A percentile compares a stretch with the other conserved stretches of the same genome.
Conservation (phyloP, 2,797 vertebrate genomes). For the Manis javanica region DNA sequence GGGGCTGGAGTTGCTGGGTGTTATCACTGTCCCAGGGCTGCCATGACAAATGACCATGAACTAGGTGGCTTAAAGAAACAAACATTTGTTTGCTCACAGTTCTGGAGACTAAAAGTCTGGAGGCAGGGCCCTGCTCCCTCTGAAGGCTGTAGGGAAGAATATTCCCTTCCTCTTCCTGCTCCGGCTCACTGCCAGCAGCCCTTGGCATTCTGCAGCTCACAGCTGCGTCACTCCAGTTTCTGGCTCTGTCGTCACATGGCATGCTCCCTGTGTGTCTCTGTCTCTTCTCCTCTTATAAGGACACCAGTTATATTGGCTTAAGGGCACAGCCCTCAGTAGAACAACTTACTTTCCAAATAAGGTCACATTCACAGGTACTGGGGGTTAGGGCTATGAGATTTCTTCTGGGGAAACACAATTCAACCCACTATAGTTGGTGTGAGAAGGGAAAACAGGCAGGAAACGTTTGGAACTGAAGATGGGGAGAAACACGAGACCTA, state of each 20-base stretch:
- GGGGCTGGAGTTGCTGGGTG: not conserved
- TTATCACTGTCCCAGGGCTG: not conserved
- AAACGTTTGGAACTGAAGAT: not conserved
- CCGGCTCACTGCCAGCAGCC: not conserved
- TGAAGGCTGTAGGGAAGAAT: not conserved
- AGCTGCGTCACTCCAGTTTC: not conserved
- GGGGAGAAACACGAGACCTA: not conserved
- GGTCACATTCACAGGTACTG: not conserved
- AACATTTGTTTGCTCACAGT: not conserved
- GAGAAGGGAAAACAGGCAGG: conserved; percentile 7
- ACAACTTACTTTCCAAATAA: not conserved
- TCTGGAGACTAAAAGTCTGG: not conserved
- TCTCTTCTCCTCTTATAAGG: not conserved
- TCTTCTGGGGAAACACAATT: not conserved
- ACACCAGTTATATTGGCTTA: not conserved
- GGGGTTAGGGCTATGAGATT: not conserved
- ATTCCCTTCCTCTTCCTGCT: not conserved
- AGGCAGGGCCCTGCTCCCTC: not conserved
- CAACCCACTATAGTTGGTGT: not conserved
- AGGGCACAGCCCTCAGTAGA: not conserved
- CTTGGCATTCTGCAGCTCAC: not conserved
- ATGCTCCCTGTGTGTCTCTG: not conserved
- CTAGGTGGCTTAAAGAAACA: not conserved
- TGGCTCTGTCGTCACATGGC: not conserved
- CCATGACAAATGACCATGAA: not conserved